Conservation (phyloP, 2,888 invertebrate species). For the Digitonthophagus gazella region DNA sequence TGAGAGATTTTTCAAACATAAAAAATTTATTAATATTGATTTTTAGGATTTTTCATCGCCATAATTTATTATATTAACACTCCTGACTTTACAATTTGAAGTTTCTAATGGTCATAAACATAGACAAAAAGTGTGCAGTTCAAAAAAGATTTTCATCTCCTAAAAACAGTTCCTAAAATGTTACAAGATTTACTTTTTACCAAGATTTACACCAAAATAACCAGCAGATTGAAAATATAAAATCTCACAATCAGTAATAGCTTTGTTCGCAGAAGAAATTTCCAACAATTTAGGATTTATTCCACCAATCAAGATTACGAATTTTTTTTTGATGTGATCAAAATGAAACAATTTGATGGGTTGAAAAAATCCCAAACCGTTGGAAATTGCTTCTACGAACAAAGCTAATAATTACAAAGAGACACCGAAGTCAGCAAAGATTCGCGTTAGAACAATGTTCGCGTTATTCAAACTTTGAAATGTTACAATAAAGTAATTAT, state of each 20-base stretch:
- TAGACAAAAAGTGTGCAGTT: not conserved
- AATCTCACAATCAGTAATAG: too few species aligned
- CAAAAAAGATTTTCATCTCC: not conserved
- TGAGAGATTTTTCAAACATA: too few species aligned
- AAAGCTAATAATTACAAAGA: not conserved
- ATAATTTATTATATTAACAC: not conserved
- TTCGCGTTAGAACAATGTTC: constrained; percentile 4
- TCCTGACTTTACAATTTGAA: constrained; percentile 5
- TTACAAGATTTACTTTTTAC: constrained; percentile 9
- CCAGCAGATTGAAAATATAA: constrained; percentile 1
- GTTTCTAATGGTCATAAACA: constrained; percentile 7
- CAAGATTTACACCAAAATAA: constrained; percentile 36
- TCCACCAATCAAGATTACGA: too few species aligned
- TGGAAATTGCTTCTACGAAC: too few species aligned
- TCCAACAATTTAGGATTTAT: too few species aligned
- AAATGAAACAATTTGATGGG: too few species aligned
- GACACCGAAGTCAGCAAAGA: constrained; percentile 2
- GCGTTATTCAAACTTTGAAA: constrained; percentile 52
- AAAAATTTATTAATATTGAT: too few species aligned
- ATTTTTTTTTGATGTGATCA: too few species aligned
- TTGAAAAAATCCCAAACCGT: too few species aligned
- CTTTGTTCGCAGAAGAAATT: too few species aligned
- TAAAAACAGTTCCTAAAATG: not conserved
- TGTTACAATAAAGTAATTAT: constrained; percentile 54
- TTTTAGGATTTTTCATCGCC: too few species aligned